A percentile compares a stretch with the other conserved stretches of the same genome.
phyloP scores from a whole-genome alignment of 2,888 invertebrate genomes.

The Drosophila colorata region DNA sequence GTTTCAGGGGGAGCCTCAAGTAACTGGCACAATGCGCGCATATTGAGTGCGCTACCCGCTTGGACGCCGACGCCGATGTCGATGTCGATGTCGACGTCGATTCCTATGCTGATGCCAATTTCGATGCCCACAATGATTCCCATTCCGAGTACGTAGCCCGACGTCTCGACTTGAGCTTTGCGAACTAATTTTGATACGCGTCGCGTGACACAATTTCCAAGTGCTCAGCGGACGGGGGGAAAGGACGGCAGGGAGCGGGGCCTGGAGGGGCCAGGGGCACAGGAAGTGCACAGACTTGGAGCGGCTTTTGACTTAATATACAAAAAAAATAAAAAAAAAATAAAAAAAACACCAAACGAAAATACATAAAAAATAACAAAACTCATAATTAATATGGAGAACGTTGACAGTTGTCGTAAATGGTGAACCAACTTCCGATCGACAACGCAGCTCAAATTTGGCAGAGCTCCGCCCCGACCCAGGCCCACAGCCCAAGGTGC shows the following conservation, averaged over 20 bases:
- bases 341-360: constrained; percentile 2
- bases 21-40: constrained; percentile 68
- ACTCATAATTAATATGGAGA: constrained; percentile 73
- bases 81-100: background rate
- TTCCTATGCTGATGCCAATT: constrained; percentile 15
- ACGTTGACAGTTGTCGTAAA: constrained; percentile 71
- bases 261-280: constrained; percentile 24
- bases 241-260: background rate
- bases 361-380: constrained; percentile 3
- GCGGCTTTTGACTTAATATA: constrained; percentile 36
- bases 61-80: constrained; percentile 4
- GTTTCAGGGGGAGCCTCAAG: constrained; percentile 22
- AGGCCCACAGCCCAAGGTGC: background rate
- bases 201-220: constrained; percentile 72
- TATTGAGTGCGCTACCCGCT: constrained; percentile 48
- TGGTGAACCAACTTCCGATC: constrained; percentile 71
- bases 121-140: constrained; percentile 22
- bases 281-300: constrained; percentile 64
- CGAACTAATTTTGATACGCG: constrained; percentile 62
- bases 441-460: constrained; percentile 56
- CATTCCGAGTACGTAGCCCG: constrained; percentile 31
- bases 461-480: constrained; percentile 20
- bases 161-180: constrained; percentile 22
- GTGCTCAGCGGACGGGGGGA: constrained; percentile 7
- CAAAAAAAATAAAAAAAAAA: too few relatives aligned